phyloP scores from a whole-genome alignment of 2,888 invertebrate genomes.

The Himalopsyche anomala region DNA sequence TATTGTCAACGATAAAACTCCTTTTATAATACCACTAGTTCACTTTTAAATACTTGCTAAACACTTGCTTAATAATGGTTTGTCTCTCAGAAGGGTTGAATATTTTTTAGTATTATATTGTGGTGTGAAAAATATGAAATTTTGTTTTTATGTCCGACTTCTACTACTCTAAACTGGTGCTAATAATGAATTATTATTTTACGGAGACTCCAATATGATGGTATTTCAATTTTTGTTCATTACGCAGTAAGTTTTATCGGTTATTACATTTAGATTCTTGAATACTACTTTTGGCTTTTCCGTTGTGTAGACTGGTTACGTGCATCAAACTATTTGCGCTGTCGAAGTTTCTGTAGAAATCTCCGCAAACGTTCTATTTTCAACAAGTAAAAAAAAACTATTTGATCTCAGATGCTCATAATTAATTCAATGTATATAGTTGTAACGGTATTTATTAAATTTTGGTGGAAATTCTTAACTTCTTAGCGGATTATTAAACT shows the following conservation, averaged over 20 bases:
- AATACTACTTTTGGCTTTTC: too few relatives aligned
- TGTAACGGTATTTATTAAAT: not conserved
- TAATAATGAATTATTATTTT: conserved; percentile 7
- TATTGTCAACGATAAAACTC: too few relatives aligned
- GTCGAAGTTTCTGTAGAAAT: too few relatives aligned
- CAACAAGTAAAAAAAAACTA: not conserved
- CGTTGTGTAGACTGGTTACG: too few relatives aligned
- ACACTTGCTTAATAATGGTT: not conserved
- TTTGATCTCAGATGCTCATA: not conserved
- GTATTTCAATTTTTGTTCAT: too few relatives aligned
- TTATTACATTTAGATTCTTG: too few relatives aligned
- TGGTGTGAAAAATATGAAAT: not conserved
- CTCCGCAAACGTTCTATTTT: not conserved
- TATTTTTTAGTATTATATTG: not conserved
- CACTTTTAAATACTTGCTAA: too few relatives aligned
- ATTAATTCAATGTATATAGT: not conserved
- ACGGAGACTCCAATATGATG: too few relatives aligned
- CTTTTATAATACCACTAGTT: too few relatives aligned
- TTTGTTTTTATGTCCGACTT: not conserved
- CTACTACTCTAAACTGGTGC: conserved; percentile 34
- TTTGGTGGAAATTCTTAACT: not conserved
- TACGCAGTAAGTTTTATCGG: too few relatives aligned
- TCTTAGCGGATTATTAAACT: conserved; percentile 7
- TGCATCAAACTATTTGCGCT: too few relatives aligned
- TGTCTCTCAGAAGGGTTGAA: not conserved